phyloP scores from a whole-genome alignment of 2,797 vertebrate genomes.

The Hippoglossus hippoglossus region DNA sequence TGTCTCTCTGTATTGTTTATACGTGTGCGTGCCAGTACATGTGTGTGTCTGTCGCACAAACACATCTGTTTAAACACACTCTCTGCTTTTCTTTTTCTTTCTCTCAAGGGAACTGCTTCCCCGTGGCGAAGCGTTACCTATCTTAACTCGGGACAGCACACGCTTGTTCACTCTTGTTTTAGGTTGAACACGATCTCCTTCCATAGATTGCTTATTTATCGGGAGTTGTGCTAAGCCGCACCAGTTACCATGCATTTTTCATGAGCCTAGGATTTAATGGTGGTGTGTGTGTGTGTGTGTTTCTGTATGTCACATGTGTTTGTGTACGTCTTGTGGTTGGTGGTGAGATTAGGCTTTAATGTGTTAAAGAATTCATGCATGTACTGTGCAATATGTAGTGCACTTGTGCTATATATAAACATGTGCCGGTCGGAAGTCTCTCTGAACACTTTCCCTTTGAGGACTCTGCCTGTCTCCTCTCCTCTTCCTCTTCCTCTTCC shows the following conservation, averaged over 20 bases:
- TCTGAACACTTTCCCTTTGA: constrained; percentile 51
- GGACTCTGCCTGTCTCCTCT: not conserved
- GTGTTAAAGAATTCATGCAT: constrained; percentile 68
- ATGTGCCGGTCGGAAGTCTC: constrained; percentile 40
- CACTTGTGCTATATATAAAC: constrained; percentile 68
- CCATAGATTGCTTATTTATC: constrained; percentile 80
- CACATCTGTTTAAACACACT: constrained; percentile 34
- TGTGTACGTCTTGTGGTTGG: constrained; percentile 35
- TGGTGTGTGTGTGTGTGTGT: constrained; percentile 44
- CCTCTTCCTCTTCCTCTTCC: not conserved
- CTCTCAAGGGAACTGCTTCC: constrained; percentile 48
- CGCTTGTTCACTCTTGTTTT: constrained; percentile 47
- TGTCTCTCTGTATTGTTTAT: constrained; percentile 43
- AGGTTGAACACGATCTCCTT: constrained; percentile 68
- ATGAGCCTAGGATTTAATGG: constrained; percentile 76
- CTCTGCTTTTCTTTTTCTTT: constrained; percentile 34
- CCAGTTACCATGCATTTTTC: constrained; percentile 83
- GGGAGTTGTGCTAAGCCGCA: constrained; percentile 75
- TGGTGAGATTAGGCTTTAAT: constrained; percentile 64
- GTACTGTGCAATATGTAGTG: constrained; percentile 44
- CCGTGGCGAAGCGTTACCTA: constrained; percentile 57
- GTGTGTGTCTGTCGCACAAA: constrained; percentile 10
- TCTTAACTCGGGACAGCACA: constrained; percentile 33
- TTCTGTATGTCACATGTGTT: constrained; percentile 42
- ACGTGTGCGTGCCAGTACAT: constrained; percentile 7